A percentile compares a stretch with the other conserved stretches of the same genome.
phyloP scores from a whole-genome alignment of 2,888 invertebrate species.

The Thumatha senex region DNA sequence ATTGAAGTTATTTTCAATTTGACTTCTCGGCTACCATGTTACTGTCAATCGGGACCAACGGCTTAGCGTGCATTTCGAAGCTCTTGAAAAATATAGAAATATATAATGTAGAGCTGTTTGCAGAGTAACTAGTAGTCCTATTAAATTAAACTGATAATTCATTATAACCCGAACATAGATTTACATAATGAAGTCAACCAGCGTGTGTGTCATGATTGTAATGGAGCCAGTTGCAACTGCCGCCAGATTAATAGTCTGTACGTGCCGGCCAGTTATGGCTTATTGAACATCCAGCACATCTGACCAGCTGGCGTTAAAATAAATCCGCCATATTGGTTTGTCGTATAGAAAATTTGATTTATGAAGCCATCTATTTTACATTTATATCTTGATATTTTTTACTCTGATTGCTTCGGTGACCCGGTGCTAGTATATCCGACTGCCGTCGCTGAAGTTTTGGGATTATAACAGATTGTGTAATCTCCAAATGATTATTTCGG shows the following conservation, averaged over 20 bases:
- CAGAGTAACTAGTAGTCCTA: too few species aligned
- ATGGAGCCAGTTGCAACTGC: constrained; percentile 56
- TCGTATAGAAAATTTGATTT: neutral
- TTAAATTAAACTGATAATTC: neutral
- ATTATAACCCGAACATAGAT: neutral
- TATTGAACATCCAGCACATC: constrained; percentile 38
- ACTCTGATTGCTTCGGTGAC: too few species aligned
- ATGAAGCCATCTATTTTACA: neutral
- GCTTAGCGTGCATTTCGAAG: too few species aligned
- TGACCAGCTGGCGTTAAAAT: constrained; percentile 10
- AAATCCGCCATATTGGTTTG: neutral
- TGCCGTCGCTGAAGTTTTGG: too few species aligned
- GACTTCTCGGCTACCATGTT: too few species aligned
- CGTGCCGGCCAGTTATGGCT: constrained; percentile 46
- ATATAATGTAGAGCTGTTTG: too few species aligned
- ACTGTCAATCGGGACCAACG: too few species aligned
- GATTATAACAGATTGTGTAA: too few species aligned
- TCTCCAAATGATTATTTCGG: too few species aligned
- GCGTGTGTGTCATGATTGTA: constrained; percentile 32
- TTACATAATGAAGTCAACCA: constrained; percentile 39
- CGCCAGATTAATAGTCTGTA: constrained; percentile 55
- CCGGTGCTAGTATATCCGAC: too few species aligned
- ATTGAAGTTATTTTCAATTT: too few species aligned
- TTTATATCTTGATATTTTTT: neutral
- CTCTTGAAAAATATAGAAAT: too few species aligned